These are phyloP conservation scores for Lacerta agilis DNA, from an alignment of 2,797 vertebrate genomes.

Conservation along the genomic window DNA sequence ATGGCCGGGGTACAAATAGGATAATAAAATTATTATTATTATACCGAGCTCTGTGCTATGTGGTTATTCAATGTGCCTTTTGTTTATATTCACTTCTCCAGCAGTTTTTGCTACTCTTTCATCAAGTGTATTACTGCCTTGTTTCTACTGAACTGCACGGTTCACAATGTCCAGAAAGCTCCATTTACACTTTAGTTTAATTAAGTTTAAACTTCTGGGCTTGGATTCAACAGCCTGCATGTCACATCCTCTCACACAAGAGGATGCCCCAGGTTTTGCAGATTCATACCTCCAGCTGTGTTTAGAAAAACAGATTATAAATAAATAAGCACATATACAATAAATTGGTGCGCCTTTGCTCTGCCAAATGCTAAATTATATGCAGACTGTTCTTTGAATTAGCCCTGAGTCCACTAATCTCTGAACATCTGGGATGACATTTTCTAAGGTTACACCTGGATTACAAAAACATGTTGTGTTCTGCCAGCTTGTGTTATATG, in stretches of 20 bases:
- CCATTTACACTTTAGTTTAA: background rate
- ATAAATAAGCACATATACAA: background rate
- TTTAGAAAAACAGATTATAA: background rate
- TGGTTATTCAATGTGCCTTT: background rate
- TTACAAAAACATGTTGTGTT: background rate
- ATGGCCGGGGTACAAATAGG: too few species aligned
- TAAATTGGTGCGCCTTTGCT: background rate
- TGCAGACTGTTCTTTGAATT: background rate
- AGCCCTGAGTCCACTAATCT: background rate
- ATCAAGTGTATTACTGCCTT: background rate
- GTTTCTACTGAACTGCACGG: background rate
- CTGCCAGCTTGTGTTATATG: background rate
- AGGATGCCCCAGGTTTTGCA: background rate
- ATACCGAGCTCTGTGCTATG: background rate
- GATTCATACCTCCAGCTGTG: background rate
- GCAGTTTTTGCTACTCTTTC: background rate
- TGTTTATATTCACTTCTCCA: background rate
- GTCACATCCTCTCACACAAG: background rate
- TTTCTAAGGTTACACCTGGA: slow-evolving; percentile 7
- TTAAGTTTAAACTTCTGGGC: background rate
- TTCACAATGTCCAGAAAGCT: background rate
- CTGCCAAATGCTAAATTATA: background rate
- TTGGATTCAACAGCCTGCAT: background rate
- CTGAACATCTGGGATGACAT: slow-evolving; percentile 5
- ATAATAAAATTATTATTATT: too few species aligned